Evolutionary conservation across 1,140 invertebrate species (phyloP), one percentile per base, ranked within the genome.

Genomic region (Elymnias hypermnestra): DNA sequence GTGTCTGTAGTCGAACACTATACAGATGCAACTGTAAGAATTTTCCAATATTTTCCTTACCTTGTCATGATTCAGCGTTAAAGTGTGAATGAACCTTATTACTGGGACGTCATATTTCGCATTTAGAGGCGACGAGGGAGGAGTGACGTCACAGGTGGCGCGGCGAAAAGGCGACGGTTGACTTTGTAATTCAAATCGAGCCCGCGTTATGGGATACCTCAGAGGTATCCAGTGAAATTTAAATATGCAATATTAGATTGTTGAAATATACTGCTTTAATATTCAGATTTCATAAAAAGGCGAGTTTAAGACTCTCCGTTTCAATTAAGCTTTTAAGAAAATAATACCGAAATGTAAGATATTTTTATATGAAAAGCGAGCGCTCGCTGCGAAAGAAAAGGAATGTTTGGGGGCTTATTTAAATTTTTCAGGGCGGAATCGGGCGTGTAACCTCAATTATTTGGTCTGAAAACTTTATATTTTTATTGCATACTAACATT

Each of bases 131-230:
- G 17, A 10, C 13, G 15, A n/a, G 17, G 23, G 17, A 29, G 33
- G 9, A 14, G n/a, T 48, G 48, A 51, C 48, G 48, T 43, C 48
- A 56, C 37, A 46, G 41, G 40, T 43, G 47, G 40, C 36, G 17
- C 40, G 36, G 19, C 33, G 41, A 56, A 61, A 57, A 61, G 57
- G 45, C 46, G 38, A 39, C 41, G 45, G 41, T 43, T 43, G 45
- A 60, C 49, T 61, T 57, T 61, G 53, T 61, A 53, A 61, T 61
- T 61, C 45, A 61, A 61, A 61, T 61, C 36, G 49, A 22, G 46
- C 18, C 52, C 23, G 36, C 50, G 23, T 55, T 44, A 49, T 40
- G 36, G 43, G 37, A 53, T 53, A 52, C 54, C 54, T 48, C 46
- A 28, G 45, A 45, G 48, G 52, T 39, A 57, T 44, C 33, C 46